phyloP scores from a whole-genome alignment of 2,888 invertebrate species.

The Perizoma affinitatum region DNA sequence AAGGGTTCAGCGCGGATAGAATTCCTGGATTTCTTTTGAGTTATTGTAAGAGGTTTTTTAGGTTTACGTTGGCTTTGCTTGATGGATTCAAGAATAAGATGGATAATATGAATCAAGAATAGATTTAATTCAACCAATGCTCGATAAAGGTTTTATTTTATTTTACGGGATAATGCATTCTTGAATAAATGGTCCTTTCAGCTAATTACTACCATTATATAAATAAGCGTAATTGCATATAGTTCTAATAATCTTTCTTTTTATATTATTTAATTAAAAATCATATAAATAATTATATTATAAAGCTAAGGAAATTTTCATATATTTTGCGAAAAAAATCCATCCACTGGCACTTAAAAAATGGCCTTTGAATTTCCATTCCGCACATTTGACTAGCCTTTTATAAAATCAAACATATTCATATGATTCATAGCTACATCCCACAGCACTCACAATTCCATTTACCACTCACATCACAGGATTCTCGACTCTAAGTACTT shows the following conservation, averaged over 20 bases:
- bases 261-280: too few species aligned
- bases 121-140: background rate
- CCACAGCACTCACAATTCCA: constrained; percentile 34
- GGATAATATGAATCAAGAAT: constrained; percentile 4
- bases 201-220: too few species aligned
- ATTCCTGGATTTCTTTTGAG: constrained; percentile 16
- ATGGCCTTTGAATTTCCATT: constrained; percentile 23
- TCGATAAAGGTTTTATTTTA: too few species aligned
- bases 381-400: constrained; percentile 23
- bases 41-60: constrained; percentile 17
- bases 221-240: too few species aligned
- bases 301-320: too few species aligned
- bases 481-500: constrained; percentile 28
- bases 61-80: constrained; percentile 7
- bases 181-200: too few species aligned
- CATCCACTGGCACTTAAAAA: background rate
- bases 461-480: constrained; percentile 27
- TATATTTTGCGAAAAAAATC: too few species aligned
- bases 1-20: constrained; percentile 14
- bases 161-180: too few species aligned
- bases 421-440: constrained; percentile 38
- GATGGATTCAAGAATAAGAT: too few species aligned
- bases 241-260: too few species aligned
- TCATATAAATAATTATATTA: background rate
- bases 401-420: constrained; percentile 31